Evolutionary conservation across 2,888 invertebrate species (phyloP).

Genomic region (Drosophila histrio): DNA sequence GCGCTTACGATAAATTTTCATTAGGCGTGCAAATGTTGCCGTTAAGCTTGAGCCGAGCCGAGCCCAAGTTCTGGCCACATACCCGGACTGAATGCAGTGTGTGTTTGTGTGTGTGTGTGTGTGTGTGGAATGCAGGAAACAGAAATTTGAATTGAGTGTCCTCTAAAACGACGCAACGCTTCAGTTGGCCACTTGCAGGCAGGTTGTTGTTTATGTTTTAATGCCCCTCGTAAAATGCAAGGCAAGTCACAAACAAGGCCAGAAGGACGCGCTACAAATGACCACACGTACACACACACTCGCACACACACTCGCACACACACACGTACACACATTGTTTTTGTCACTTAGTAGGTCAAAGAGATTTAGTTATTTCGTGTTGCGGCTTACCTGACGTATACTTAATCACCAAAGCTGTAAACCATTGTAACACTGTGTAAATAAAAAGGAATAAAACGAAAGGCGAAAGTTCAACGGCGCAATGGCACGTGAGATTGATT

Average conservation of each 20-base stretch:
- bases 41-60: constrained; percentile 52
- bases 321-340: constrained; percentile 11
- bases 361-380: constrained; percentile 42
- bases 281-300: constrained; percentile 24
- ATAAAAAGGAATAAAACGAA: constrained; percentile 17
- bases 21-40: constrained; percentile 59
- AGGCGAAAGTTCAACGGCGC: constrained; percentile 57
- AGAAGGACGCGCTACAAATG: constrained; percentile 27
- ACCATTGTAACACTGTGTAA: constrained; percentile 24
- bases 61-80: not conserved
- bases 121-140: constrained; percentile 9
- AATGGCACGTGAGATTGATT: constrained; percentile 72
- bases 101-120: too few relatives aligned
- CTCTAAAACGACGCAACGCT: constrained; percentile 2
- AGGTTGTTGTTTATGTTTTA: constrained; percentile 56
- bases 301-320: not conserved
- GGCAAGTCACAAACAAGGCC: constrained; percentile 31
- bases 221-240: constrained; percentile 70
- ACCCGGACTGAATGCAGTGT: not conserved
- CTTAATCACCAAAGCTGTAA: constrained; percentile 59
- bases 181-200: constrained; percentile 31
- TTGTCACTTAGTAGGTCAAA: constrained; percentile 58
- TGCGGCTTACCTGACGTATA: constrained; percentile 68
- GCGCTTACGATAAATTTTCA: constrained; percentile 73
- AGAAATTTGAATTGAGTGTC: constrained; percentile 34